phyloP scores from a whole-genome alignment of 2,113 vertebrate genomes.

The Oreochromis aureus region DNA sequence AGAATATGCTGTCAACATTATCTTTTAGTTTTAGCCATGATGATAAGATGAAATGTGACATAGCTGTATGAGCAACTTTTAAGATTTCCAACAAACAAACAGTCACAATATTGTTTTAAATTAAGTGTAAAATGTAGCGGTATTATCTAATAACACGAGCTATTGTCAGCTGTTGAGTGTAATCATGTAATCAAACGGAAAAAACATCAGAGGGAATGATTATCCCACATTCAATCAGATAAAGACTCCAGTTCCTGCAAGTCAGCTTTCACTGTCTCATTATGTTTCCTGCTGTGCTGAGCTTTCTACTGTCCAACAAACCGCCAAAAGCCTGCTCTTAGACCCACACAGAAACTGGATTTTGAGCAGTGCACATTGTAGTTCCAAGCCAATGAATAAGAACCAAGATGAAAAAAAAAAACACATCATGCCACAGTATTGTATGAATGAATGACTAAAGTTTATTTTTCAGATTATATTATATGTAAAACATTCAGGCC shows the following conservation, averaged over 20 bases:
- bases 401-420: neutral
- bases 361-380: neutral
- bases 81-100: neutral
- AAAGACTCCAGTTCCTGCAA: neutral
- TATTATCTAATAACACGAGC: neutral
- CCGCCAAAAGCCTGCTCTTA: neutral
- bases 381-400: neutral
- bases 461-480: neutral
- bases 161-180: neutral
- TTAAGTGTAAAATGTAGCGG: neutral
- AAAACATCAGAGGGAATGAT: neutral
- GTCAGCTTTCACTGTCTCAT: neutral
- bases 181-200: neutral
- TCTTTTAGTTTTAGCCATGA: neutral
- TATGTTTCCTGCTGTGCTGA: neutral
- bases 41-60: neutral
- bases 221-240: neutral
- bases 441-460: neutral
- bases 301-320: neutral
- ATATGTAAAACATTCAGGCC: neutral
- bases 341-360: neutral
- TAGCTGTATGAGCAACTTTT: neutral
- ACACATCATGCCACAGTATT: neutral
- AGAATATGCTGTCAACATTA: neutral
- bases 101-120: neutral